Percentiles rank a stretch among this genome's conserved stretches.
Evolutionary conservation across 2,888 invertebrate species (phyloP).

Genomic region (Pristionchus fissidentatus): DNA sequence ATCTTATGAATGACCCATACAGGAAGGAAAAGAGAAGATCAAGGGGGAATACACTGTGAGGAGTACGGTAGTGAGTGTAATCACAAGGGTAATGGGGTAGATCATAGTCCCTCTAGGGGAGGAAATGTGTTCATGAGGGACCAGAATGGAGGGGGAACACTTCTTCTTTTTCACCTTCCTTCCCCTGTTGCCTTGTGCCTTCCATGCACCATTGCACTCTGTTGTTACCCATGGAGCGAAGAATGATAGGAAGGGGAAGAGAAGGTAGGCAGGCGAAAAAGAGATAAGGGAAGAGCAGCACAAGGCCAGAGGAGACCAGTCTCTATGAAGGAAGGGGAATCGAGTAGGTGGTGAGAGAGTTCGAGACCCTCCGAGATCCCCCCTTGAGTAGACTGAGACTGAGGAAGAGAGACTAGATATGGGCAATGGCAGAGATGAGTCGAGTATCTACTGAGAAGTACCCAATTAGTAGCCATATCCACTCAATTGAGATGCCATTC

Average conservation of each 20-base stretch:
- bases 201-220: constrained; percentile 28
- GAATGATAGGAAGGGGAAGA: constrained; percentile 28
- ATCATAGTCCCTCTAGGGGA: too few species aligned
- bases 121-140: constrained; percentile 14
- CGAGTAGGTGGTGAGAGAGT: too few species aligned
- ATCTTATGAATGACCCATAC: constrained; percentile 2
- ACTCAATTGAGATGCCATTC: constrained; percentile 41
- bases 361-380: not conserved
- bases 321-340: not conserved
- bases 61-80: constrained; percentile 7
- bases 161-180: too few species aligned
- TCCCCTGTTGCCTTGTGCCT: constrained; percentile 10
- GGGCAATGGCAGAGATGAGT: not conserved
- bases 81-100: constrained; percentile 31
- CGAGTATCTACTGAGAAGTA: constrained; percentile 31
- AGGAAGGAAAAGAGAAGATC: not conserved
- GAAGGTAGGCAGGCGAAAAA: not conserved
- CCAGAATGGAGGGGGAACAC: constrained; percentile 7
- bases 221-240: constrained; percentile 27
- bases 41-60: too few species aligned
- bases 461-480: constrained; percentile 31
- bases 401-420: constrained; percentile 18
- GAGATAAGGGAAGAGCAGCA: constrained; percentile 1
- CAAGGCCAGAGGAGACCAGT: not conserved
- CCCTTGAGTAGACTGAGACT: not conserved